Evolutionary conservation across 2,888 invertebrate species (phyloP).

Genomic region (Crepidodera aurea): DNA sequence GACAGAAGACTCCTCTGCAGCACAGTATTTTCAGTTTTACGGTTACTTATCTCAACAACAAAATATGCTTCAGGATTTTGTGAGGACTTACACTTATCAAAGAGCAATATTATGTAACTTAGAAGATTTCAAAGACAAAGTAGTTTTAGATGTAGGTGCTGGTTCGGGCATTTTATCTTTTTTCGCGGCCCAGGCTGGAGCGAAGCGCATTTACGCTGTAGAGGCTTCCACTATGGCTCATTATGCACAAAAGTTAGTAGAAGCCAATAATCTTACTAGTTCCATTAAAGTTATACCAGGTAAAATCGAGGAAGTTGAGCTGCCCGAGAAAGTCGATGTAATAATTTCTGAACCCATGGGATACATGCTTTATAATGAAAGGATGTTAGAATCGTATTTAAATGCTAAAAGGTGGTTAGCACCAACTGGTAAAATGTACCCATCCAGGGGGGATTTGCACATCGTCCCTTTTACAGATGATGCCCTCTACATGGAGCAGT

Average conservation of each 20-base stretch:
- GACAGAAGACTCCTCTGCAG: conserved; percentile 97
- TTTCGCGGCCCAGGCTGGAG: conserved; percentile 98
- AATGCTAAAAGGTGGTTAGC: conserved; percentile 98
- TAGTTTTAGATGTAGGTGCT: conserved; percentile 97
- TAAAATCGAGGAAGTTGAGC: conserved; percentile 96
- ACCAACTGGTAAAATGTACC: conserved; percentile 95
- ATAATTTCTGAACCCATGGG: conserved; percentile 99
- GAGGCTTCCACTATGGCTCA: conserved; percentile 99
- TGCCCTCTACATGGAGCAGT: conserved; percentile 96
- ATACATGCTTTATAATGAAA: conserved; percentile 99
- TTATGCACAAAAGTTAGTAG: conserved; percentile 90
- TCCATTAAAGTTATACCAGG: conserved; percentile 88
- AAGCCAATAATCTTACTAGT: conserved; percentile 87
- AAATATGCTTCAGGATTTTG: conserved; percentile 99
- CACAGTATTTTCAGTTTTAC: conserved; percentile 99
- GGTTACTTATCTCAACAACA: conserved; percentile 99
- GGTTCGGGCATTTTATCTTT: conserved; percentile 98
- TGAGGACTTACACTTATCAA: conserved; percentile 98
- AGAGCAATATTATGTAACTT: conserved; percentile 94
- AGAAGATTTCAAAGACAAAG: conserved; percentile 90
- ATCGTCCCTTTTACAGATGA: conserved; percentile 98
- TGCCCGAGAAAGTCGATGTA: conserved; percentile 95
- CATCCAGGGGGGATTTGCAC: conserved; percentile 94
- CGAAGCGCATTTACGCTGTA: conserved; percentile 96
- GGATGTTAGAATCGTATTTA: conserved; percentile 98